These are phyloP conservation scores for Hirtodrosophila alboralis DNA, from an alignment of 2,888 invertebrate species.

Conservation along the genomic window DNA sequence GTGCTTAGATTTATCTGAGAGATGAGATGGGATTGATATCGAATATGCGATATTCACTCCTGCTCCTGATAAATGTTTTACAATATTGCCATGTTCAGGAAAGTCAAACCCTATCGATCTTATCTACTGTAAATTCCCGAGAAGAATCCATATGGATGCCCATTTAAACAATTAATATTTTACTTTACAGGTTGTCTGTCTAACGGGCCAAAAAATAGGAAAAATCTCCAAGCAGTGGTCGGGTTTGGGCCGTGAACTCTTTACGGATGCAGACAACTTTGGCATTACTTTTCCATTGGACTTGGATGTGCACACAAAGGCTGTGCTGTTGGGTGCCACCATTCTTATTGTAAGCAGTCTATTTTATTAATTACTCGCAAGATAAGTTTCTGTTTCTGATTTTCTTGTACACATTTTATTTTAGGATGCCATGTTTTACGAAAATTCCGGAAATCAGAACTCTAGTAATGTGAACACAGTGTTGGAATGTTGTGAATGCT, in stretches of 20 bases:
- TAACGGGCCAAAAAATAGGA: conserved; percentile 92
- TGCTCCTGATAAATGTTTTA: too few species aligned
- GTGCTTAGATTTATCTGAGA: conserved; percentile 11
- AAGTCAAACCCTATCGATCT: too few species aligned
- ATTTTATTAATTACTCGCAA: not conserved
- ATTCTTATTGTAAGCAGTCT: conserved; percentile 89
- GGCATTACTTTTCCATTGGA: conserved; percentile 96
- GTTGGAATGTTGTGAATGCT: too few species aligned
- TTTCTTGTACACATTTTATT: conserved; percentile 80
- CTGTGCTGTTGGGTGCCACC: conserved; percentile 91
- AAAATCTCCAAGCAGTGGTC: conserved; percentile 96
- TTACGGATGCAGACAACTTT: conserved; percentile 95
- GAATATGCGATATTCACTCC: too few species aligned
- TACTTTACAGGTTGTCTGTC: conserved; percentile 88
- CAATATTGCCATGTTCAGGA: too few species aligned
- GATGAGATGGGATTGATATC: too few species aligned
- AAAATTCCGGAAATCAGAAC: conserved; percentile 88
- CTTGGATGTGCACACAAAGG: conserved; percentile 93
- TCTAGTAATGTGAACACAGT: too few species aligned
- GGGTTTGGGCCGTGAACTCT: conserved; percentile 91
- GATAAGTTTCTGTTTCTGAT: too few species aligned
- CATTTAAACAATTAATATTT: not conserved
- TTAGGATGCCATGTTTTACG: conserved; percentile 94
- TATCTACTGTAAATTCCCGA: too few species aligned
- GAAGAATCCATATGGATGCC: too few species aligned